Conservation (phyloP, 2,113 vertebrate species). For the Xenopus borealis region DNA sequence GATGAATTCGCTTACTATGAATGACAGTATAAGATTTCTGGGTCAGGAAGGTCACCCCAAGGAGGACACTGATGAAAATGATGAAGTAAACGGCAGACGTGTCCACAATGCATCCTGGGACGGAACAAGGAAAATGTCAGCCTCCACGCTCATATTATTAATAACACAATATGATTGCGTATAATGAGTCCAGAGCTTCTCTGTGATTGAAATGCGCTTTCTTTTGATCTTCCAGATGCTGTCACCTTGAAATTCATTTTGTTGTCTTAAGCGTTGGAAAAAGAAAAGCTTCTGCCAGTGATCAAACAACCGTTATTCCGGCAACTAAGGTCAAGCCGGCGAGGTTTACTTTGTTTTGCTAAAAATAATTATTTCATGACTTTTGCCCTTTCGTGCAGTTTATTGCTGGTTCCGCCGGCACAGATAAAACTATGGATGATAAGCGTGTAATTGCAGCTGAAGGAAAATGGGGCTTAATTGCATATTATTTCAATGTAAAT, state of each 20-base stretch:
- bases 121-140: slow-evolving; percentile 75
- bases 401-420: not conserved
- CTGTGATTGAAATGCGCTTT: slow-evolving; percentile 71
- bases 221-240: slow-evolving; percentile 78
- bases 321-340: slow-evolving; percentile 37
- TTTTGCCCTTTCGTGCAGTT: slow-evolving; percentile 22
- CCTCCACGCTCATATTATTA: slow-evolving; percentile 69
- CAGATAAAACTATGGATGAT: not conserved
- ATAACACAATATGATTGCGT: slow-evolving; percentile 74
- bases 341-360: slow-evolving; percentile 13
- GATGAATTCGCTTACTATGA: slow-evolving; percentile 88
- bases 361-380: slow-evolving; percentile 36
- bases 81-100: slow-evolving; percentile 79
- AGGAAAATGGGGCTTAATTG: not conserved
- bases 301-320: slow-evolving; percentile 50
- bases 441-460: not conserved
- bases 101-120: slow-evolving; percentile 75
- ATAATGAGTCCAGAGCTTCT: slow-evolving; percentile 75
- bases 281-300: slow-evolving; percentile 48
- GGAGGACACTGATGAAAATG: slow-evolving; percentile 78
- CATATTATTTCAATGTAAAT: not conserved
- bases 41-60: slow-evolving; percentile 73
- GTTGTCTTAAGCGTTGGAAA: slow-evolving; percentile 55
- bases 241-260: slow-evolving; percentile 65
- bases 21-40: slow-evolving; percentile 82